Base-by-base conservation (phyloP, 2,113 vertebrate genomes). In the Syngnathoides biaculeatus region DNA sequence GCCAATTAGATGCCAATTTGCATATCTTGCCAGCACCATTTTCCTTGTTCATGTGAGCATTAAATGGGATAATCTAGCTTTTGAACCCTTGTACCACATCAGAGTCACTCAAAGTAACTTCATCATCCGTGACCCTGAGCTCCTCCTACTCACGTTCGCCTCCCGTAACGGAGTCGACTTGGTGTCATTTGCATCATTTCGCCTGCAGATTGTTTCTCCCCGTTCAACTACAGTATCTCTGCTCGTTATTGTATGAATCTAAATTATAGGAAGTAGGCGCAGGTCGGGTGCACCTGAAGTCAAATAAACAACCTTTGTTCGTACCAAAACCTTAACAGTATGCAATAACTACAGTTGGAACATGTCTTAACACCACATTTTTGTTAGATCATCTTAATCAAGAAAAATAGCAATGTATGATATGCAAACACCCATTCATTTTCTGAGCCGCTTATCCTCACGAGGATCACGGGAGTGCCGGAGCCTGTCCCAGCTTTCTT, bases 1-100 rank as follows among this genome's bases (percentile, higher is more conserved):
- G 85, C 86, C 86, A 91, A 93, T 92, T 93, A 93, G 86, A 88
- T 65, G 60, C 64, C 56, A 77, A 91, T 92, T 90, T 92, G 85
- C 89, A 92, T 92, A 91, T 90, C 86, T 81, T 71, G 78, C 70
- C 75, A 55, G 68, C 82, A 83, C 72, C 83, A 87, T 90, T 90
- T 84, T 75, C 79, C 79, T 85, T 86, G 89, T 87, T 88, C 86
- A 80, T 69, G 67, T 69, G 69, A 84, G 85, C 88, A 86, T 88
- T 81, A 91, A 92, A 91, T 83, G 79, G 78, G 85, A 77, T 87
- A 85, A 89, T 89, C 85, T 84, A 74, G 57, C 75, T 73, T 83
- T 79, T 73, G 64, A 80, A 87, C 84, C 84, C 76, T 72, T 79
- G 77, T 75, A 74, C 45, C 61, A 86, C 87, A 83, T 81, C 74